Evolutionary conservation across 2,888 invertebrate genomes (phyloP).

Genomic region (Drosophila histrio): DNA sequence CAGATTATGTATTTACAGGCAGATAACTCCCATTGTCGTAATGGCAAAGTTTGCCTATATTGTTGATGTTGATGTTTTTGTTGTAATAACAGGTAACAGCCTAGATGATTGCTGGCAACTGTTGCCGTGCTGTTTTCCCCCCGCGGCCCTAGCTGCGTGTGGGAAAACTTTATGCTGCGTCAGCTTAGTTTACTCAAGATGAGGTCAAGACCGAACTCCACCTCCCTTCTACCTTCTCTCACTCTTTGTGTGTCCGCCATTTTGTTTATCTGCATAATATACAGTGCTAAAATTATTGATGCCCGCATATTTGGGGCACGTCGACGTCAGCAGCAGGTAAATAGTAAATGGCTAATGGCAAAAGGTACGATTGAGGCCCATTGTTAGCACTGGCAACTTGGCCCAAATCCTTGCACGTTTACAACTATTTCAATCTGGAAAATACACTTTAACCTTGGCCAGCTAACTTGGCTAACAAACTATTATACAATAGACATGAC

Average conservation of each 20-base stretch:
- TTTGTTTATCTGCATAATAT: slow-evolving; percentile 78
- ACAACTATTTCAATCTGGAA: slow-evolving; percentile 1
- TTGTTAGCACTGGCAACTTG: slow-evolving; percentile 25
- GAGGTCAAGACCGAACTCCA: slow-evolving; percentile 15
- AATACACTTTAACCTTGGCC: slow-evolving; percentile 11
- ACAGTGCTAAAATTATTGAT: slow-evolving; percentile 73
- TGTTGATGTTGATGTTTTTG: slow-evolving; percentile 29
- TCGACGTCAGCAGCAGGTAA: slow-evolving; percentile 55
- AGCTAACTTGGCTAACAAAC: neutral
- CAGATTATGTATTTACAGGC: slow-evolving; percentile 78
- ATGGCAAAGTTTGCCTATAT: slow-evolving; percentile 59
- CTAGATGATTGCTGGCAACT: slow-evolving; percentile 76
- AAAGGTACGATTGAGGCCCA: slow-evolving; percentile 33
- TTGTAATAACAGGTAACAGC: slow-evolving; percentile 72
- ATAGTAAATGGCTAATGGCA: slow-evolving; percentile 13
- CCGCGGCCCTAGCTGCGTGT: slow-evolving; percentile 6
- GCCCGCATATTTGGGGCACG: slow-evolving; percentile 70
- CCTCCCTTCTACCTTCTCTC: neutral
- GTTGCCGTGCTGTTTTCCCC: slow-evolving; percentile 43
- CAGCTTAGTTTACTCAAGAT: slow-evolving; percentile 64
- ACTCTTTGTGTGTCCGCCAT: slow-evolving; percentile 39
- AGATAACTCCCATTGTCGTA: slow-evolving; percentile 74
- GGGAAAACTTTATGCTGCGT: slow-evolving; percentile 64
- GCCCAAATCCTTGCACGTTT: neutral
- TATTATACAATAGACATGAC: slow-evolving; percentile 4